A percentile compares a stretch with the other conserved stretches of the same genome.
These are phyloP conservation scores for Anguilla rostrata DNA, from an alignment of 2,113 vertebrate genomes.

Conservation along the genomic window DNA sequence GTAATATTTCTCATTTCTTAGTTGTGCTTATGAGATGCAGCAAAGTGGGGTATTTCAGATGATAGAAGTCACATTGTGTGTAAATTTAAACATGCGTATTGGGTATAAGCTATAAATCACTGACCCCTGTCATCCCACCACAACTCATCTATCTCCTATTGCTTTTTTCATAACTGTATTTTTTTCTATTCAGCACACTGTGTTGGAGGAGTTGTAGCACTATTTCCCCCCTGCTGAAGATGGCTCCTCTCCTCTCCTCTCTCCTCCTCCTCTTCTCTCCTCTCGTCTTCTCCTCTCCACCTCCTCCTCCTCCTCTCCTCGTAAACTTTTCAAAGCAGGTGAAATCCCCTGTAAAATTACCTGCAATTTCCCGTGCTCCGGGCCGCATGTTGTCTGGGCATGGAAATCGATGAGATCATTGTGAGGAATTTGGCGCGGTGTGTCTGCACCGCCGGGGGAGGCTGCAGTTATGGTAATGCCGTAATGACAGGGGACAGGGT, in stretches of 20 bases:
- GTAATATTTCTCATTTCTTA: no score
- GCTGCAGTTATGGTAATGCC: conserved; percentile 72
- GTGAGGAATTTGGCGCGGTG: conserved; percentile 53
- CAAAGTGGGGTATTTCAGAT: no score
- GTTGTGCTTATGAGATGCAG: no score
- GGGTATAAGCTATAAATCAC: no score
- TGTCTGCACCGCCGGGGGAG: conserved; percentile 54
- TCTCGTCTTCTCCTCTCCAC: not conserved
- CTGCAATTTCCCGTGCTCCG: conserved; percentile 87
- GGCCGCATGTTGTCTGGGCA: conserved; percentile 65
- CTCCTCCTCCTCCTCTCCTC: not conserved
- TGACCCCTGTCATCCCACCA: no score
- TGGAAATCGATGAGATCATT: conserved; percentile 69
- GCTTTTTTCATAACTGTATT: not conserved
- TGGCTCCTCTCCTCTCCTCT: not conserved
- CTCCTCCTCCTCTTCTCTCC: no score
- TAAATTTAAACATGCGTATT: no score
- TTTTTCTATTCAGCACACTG: not conserved
- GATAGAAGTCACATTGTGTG: no score
- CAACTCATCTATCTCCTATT: no score
- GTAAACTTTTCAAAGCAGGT: conserved; percentile 92
- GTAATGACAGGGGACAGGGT: conserved; percentile 62
- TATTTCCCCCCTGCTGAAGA: not conserved
- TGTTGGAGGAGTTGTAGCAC: not conserved
- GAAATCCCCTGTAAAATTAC: conserved; percentile 92